phyloP scores from a whole-genome alignment of 2,797 vertebrate species.

The Alosa sapidissima region DNA sequence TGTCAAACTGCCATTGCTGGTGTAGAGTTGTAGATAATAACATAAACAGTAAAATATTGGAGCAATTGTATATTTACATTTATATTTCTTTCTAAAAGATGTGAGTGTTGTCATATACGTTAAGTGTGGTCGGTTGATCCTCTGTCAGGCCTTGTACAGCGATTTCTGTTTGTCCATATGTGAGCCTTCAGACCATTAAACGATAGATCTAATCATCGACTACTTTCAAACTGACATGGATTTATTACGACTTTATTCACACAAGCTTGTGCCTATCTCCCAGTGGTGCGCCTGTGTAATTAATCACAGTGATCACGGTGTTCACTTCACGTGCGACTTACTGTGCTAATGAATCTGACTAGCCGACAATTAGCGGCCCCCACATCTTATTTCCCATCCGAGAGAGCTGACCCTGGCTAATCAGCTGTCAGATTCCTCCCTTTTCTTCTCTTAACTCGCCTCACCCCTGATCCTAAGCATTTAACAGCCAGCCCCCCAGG shows the following conservation, averaged over 20 bases:
- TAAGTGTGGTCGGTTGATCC: not conserved
- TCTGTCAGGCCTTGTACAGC: not conserved
- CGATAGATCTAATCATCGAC: not conserved
- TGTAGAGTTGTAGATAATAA: not conserved
- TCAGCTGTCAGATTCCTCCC: conserved; percentile 19
- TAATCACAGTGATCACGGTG: not conserved
- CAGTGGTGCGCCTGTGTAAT: not conserved
- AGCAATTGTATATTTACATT: not conserved
- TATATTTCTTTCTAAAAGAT: not conserved
- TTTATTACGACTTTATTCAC: not conserved
- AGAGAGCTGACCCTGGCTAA: conserved; percentile 1
- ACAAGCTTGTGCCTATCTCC: not conserved
- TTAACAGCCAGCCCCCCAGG: conserved; percentile 1
- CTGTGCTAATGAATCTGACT: conserved; percentile 12
- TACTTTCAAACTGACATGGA: not conserved
- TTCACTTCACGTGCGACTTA: not conserved
- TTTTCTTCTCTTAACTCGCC: not conserved
- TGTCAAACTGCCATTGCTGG: no score
- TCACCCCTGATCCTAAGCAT: not conserved
- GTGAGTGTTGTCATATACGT: not conserved
- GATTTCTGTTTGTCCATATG: not conserved
- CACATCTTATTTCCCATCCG: not conserved
- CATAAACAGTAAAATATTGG: not conserved
- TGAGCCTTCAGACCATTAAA: not conserved
- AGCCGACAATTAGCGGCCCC: conserved; percentile 1